A percentile compares a stretch with the other conserved stretches of the same genome.
Evolutionary conservation across 2,113 vertebrate genomes (phyloP).

Genomic region (Microtus oregoni): DNA sequence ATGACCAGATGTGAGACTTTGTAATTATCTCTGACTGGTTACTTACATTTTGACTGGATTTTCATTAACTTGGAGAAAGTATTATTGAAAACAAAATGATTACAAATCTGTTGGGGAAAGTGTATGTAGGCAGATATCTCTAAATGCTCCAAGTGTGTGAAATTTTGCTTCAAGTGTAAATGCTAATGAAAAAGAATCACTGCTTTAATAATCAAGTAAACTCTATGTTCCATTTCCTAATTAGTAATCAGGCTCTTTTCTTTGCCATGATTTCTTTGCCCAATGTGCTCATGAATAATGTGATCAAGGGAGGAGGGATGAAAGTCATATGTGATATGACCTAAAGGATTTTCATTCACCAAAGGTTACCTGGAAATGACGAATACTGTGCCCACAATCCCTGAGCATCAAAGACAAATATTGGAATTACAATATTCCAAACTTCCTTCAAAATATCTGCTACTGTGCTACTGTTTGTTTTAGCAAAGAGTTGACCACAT

Average conservation of each 20-base stretch:
- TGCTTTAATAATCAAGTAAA: neutral
- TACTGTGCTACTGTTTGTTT: neutral
- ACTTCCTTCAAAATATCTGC: neutral
- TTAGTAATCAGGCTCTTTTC: neutral
- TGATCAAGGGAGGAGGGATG: neutral
- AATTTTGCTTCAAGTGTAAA: neutral
- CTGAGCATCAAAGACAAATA: neutral
- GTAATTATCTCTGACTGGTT: neutral
- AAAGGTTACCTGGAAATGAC: neutral
- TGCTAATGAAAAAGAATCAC: neutral
- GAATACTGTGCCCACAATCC: neutral
- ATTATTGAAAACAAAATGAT: neutral
- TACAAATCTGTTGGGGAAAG: neutral
- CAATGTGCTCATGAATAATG: neutral
- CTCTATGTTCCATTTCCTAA: neutral
- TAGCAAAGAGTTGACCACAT: neutral
- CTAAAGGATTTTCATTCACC: neutral
- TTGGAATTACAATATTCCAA: neutral
- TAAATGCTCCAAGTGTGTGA: neutral
- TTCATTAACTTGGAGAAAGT: neutral
- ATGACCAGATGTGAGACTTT: neutral
- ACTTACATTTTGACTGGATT: neutral
- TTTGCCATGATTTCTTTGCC: neutral
- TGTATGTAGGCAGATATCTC: neutral
- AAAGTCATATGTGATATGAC: neutral